phyloP scores from a whole-genome alignment of 2,797 vertebrate species.

The Garrulus glandarius region DNA sequence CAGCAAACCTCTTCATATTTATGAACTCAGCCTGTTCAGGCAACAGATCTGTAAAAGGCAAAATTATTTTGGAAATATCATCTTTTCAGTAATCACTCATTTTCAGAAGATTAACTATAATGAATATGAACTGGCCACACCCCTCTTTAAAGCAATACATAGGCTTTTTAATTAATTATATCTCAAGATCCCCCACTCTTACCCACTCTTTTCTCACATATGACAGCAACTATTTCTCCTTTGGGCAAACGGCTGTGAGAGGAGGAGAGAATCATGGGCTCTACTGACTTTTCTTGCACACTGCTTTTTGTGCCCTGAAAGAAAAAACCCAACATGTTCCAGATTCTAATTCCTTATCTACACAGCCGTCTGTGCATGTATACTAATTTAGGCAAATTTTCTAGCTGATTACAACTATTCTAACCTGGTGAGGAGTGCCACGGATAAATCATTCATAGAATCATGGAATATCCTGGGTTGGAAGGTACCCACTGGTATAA shows the following conservation, averaged over 20 bases:
- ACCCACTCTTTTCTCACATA: neutral
- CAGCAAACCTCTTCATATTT: neutral
- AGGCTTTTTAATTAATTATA: neutral
- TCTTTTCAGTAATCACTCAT: neutral
- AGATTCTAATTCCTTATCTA: neutral
- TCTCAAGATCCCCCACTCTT: neutral
- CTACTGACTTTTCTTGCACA: neutral
- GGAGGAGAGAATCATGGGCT: neutral
- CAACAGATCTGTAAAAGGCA: neutral
- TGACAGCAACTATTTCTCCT: neutral
- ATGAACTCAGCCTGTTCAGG: neutral
- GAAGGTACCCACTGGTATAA: neutral
- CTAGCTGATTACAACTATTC: neutral
- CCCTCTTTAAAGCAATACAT: neutral
- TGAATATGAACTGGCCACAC: neutral
- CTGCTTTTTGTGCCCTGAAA: neutral
- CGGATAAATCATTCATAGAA: neutral
- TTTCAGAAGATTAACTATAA: neutral
- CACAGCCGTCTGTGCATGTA: accelerated
- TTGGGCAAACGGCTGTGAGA: neutral
- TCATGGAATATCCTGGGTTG: neutral
- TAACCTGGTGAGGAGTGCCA: neutral
- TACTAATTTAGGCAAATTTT: neutral
- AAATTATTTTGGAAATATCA: neutral
- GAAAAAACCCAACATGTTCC: accelerated